Evolutionary conservation across 2,888 invertebrate genomes (phyloP), one percentile per base, ranked within the genome.

Genomic region (Cephalotes varians): DNA sequence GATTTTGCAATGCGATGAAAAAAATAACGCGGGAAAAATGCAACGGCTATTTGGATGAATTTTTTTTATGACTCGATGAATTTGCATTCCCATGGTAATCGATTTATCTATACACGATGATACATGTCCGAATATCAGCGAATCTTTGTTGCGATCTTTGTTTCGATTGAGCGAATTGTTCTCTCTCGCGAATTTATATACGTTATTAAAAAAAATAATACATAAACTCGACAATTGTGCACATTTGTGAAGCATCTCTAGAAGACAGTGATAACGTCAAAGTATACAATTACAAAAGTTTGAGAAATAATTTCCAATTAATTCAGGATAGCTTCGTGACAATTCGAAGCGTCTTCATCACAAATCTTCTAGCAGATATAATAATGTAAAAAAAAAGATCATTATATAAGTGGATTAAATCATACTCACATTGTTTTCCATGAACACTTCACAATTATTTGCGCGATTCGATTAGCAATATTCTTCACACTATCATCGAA

Each of bases 81-180:
- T 34, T 69, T 65, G 56, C 31, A 28, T 44, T 77, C 25, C 18
- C 44, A 34, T 51, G 25, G 2, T 40, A 31, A 44, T 56, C 34
- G 25, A 77, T 34, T 28, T 76, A 25, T 10, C 21, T 64, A 34
- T 65, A 7, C 18, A 31, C 44, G 54, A 28, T 67, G 31, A 69
- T 28, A 28, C 1, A 67, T 56, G 9, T 31, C 10, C 44, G 12
- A 67, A 77, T 60, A 74, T 44, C 44, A 69, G 64, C 49, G 51
- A 80, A 69, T 82, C 77, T 84, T 88, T 74, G 76, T 76, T 62
- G 81, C 54, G 44, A 80, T 76, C 58, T 80, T 72, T 69, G 15
- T 54, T 72, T 62, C 37, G 12, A 10, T 60, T 60, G 10, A 60
- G n/a, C 9, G 4, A 3, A 28, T 28, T 34, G n/a, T n/a, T n/a